A percentile compares a stretch with the other conserved stretches of the same genome.
Evolutionary conservation across 1,140 invertebrate species (phyloP).

Genomic region (Brachionus asplanchnoidis): DNA sequence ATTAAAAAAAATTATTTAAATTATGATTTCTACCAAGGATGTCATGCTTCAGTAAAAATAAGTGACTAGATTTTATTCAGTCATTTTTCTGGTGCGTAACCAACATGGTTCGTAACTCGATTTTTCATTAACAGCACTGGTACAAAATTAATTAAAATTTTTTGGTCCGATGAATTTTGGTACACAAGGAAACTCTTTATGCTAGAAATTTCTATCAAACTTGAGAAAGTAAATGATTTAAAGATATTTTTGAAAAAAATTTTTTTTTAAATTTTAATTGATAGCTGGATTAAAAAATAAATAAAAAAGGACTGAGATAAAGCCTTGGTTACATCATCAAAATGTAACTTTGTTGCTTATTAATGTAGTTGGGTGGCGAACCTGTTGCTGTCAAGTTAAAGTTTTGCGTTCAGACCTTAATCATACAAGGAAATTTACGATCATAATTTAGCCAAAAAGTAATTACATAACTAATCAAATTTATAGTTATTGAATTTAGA

Average conservation of each 20-base stretch:
- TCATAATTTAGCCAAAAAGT: background rate
- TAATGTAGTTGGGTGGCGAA: background rate
- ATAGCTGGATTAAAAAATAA: background rate
- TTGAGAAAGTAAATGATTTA: background rate
- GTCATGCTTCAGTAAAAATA: background rate
- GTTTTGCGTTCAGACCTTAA: background rate
- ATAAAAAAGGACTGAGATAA: background rate
- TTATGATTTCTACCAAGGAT: background rate
- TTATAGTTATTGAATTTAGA: conserved; percentile 33
- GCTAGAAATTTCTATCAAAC: background rate
- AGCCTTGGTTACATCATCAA: background rate
- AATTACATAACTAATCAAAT: conserved; percentile 38
- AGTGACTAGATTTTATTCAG: background rate
- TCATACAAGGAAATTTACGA: background rate
- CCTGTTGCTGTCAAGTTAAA: background rate
- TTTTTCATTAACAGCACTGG: background rate
- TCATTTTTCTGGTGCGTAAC: background rate
- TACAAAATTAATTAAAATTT: background rate
- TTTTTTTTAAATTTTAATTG: background rate
- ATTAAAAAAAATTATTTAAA: background rate
- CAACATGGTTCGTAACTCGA: background rate
- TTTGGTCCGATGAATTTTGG: too few species aligned
- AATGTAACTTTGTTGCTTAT: background rate
- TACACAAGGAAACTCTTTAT: too few species aligned
- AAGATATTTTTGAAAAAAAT: background rate